These are phyloP conservation scores for Clarias macrocephalus DNA, from an alignment of 2,113 vertebrate species.

Conservation along the genomic window DNA sequence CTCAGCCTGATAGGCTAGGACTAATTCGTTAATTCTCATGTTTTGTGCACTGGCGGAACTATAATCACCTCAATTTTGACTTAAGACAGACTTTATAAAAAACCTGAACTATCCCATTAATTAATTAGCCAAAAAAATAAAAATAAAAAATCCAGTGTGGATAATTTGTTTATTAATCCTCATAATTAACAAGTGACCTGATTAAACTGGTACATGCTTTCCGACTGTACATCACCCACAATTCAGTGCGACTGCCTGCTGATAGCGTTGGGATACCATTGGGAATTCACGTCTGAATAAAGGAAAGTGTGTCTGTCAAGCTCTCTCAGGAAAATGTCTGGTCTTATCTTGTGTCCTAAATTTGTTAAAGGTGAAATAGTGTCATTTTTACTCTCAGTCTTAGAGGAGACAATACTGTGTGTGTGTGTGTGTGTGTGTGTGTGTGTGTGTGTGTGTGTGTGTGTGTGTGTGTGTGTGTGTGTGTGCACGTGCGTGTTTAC, in stretches of 20 bases:
- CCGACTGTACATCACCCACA: background rate
- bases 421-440: constrained; percentile 24
- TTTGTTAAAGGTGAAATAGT: constrained; percentile 1
- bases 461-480: constrained; percentile 1
- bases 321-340: background rate
- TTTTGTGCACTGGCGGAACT: too few species aligned
- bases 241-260: background rate
- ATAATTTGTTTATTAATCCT: background rate
- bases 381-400: constrained; percentile 10
- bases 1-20: too few species aligned
- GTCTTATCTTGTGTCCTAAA: background rate
- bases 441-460: constrained; percentile 31
- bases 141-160: background rate
- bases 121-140: background rate
- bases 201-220: background rate
- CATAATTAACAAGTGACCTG: background rate
- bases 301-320: too few species aligned
- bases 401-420: background rate
- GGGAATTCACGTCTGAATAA: too few species aligned
- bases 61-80: too few species aligned
- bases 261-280: too few species aligned
- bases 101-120: too few species aligned
- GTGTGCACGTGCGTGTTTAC: constrained; percentile 29
- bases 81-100: too few species aligned
- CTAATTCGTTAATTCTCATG: too few species aligned